A percentile compares a stretch with the other conserved stretches of the same genome.
phyloP scores from a whole-genome alignment of 1,140 invertebrate genomes.

The Cydia fagiglandana region DNA sequence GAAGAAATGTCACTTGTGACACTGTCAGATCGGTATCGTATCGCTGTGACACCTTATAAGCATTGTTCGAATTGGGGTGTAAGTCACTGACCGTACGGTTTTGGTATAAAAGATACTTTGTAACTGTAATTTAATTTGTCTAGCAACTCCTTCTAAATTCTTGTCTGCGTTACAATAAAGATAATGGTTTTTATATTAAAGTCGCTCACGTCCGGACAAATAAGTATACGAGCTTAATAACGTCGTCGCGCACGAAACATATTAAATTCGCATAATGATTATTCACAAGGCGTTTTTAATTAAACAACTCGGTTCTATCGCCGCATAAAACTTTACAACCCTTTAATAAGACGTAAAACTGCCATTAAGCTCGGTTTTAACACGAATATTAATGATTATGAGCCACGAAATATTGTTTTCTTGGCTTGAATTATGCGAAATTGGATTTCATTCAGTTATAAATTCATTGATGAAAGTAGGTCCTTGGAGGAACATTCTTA shows the following conservation, averaged over 20 bases:
- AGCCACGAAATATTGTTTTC: slow-evolving; percentile 58
- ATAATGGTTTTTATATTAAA: slow-evolving; percentile 15
- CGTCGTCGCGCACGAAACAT: slow-evolving; percentile 44
- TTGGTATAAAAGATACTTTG: background rate
- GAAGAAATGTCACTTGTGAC: too few relatives aligned
- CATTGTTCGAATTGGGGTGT: too few relatives aligned
- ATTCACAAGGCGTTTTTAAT: slow-evolving; percentile 77
- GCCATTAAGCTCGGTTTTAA: slow-evolving; percentile 65
- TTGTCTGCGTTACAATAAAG: slow-evolving; percentile 9
- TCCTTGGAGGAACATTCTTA: background rate
- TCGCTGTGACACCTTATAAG: too few relatives aligned
- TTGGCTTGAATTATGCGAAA: slow-evolving; percentile 2
- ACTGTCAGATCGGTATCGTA: too few relatives aligned
- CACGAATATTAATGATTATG: slow-evolving; percentile 73
- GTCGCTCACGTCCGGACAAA: slow-evolving; percentile 26
- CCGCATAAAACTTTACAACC: slow-evolving; percentile 77
- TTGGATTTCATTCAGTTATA: background rate
- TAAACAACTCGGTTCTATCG: slow-evolving; percentile 63
- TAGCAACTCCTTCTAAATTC: background rate
- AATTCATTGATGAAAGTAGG: background rate
- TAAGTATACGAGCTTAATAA: slow-evolving; percentile 40
- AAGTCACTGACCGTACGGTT: too few relatives aligned
- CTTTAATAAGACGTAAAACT: slow-evolving; percentile 77
- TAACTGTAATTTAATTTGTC: background rate
- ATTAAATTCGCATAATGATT: slow-evolving; percentile 66